Base-by-base conservation (phyloP, 2,797 vertebrate genomes). In the Poecilia picta region DNA sequence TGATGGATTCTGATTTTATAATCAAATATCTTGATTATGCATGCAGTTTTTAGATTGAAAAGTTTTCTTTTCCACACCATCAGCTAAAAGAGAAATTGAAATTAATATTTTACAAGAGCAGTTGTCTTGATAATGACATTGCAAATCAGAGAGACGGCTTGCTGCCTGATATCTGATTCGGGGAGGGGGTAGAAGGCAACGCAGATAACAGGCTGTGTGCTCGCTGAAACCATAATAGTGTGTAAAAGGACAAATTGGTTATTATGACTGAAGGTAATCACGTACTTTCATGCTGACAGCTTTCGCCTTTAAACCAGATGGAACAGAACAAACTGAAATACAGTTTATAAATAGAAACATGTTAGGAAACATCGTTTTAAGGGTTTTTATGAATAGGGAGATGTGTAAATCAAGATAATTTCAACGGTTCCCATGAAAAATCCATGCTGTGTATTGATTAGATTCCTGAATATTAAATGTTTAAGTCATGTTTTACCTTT, bases 191-290 rank as follows among this genome's bases (percentile, higher is more conserved):
- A 47, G 33, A n/a, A 71, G 51, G 57, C 77, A 72, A 72, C 51
- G 66, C 71, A 73, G 66, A 10, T 45, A 49, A 74, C 76, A 13
- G 41, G 33, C 49, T 39, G 41, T 59, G 39, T 68, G 75, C 45
- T 78, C 11, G 12, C 33, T 81, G 79, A 12, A 46, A 39, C 64
- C 73, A 75, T 70, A 45, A 83, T 23, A 72, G 31, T 6, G 77
- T 72, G 81, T 76, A 80, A 81, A 75, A 81, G 73, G 43, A 85
- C 51, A 79, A 76, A 5, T 33, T 46, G 78, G 70, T 79, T 79
- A 77, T 84, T 74, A 81, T 75, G 85, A 85, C 66, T 78, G 62
- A 73, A 74, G 25, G 81, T 81, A 80, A 87, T 80, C 25, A 43
- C 45, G 25, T 62, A 31, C 23, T 55, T 55, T 15, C 23, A 20